Conservation (phyloP, 2,113 vertebrate genomes). For the Tenrec ecaudatus region DNA sequence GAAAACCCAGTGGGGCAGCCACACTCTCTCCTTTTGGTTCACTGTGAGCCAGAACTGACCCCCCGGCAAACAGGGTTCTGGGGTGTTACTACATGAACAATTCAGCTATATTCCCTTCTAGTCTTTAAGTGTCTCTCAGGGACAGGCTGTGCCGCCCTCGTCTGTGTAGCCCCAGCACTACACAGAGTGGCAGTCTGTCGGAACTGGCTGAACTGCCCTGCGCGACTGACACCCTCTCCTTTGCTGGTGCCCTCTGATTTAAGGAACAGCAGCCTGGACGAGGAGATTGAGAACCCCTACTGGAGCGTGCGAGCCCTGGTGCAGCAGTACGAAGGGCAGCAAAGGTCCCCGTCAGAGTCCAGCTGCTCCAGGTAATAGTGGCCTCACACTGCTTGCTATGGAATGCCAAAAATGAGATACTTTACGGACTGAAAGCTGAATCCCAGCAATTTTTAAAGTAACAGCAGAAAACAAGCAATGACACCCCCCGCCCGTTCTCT, state of each 20-base stretch:
- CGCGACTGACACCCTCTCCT: constrained; percentile 23
- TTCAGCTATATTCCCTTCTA: background rate
- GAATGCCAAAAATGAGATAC: background rate
- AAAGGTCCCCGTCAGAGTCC: constrained; percentile 79
- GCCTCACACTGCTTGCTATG: background rate
- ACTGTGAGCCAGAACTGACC: background rate
- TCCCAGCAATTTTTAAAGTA: background rate
- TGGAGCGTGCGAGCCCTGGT: constrained; percentile 96
- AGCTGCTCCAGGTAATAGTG: constrained; percentile 88
- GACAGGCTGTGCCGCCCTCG: background rate
- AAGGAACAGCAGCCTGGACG: constrained; percentile 89
- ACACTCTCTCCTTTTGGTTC: background rate
- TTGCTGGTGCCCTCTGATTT: background rate
- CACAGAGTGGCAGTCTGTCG: background rate
- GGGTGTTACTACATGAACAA: background rate
- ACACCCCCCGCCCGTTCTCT: background rate
- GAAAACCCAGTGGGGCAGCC: background rate
- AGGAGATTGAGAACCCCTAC: constrained; percentile 90
- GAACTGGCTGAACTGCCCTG: background rate
- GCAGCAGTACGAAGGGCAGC: constrained; percentile 95
- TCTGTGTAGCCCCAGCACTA: background rate
- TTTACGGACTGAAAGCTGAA: background rate
- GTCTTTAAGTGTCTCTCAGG: background rate
- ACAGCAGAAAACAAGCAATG: background rate
- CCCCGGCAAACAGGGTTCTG: background rate